Conservation (phyloP, 2,797 vertebrate species). For the Squalus acanthias region DNA sequence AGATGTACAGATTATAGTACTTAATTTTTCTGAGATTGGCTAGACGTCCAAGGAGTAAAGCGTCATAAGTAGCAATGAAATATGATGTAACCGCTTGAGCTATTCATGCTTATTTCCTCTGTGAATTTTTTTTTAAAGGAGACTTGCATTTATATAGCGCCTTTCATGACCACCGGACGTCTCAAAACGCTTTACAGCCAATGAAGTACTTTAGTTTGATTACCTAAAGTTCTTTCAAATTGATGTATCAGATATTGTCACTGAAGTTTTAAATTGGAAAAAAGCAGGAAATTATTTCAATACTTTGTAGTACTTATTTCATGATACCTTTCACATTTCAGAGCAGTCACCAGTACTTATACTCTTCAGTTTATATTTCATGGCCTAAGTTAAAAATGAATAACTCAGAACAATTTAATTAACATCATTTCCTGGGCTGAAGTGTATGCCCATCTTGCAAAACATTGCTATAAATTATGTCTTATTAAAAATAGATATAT, state of each 20-base stretch:
- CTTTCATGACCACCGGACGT: too few species aligned
- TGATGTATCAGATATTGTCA: background rate
- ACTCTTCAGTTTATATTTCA: background rate
- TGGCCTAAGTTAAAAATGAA: constrained; percentile 30
- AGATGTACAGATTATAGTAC: background rate
- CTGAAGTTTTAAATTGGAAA: background rate
- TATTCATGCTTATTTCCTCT: constrained; percentile 15
- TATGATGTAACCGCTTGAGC: background rate
- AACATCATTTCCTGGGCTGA: background rate
- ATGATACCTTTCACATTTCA: background rate
- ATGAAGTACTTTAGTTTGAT: background rate
- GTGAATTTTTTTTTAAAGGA: too few species aligned
- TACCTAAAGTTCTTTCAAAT: background rate
- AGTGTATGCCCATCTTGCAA: background rate
- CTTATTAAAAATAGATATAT: constrained; percentile 6
- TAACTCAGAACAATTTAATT: background rate
- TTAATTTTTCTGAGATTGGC: background rate
- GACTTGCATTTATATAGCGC: too few species aligned
- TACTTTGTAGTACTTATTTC: background rate
- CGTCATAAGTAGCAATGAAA: background rate
- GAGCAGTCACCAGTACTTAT: background rate
- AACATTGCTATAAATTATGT: background rate
- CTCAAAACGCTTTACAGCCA: too few species aligned
- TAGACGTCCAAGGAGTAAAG: background rate
- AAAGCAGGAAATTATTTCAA: constrained; percentile 4